A percentile compares a stretch with the other conserved stretches of the same genome.
Evolutionary conservation across 2,797 vertebrate species (phyloP).

Genomic region (Tiaroga cobitis): DNA sequence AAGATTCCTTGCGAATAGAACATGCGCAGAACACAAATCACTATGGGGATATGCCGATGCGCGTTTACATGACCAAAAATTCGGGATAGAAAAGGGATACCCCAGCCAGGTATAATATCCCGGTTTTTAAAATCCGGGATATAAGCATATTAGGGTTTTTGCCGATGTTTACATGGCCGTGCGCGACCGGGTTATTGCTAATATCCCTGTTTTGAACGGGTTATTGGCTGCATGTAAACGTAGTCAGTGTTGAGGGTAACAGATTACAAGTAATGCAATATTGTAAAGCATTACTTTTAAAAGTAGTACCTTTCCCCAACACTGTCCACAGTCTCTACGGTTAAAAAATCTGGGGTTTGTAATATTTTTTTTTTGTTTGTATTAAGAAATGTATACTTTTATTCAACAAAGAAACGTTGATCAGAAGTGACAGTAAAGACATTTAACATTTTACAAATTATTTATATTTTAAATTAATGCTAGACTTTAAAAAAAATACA

Average conservation of each 20-base stretch:
- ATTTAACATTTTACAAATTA: neutral
- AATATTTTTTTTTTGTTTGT: neutral
- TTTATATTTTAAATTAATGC: neutral
- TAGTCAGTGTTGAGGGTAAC: neutral
- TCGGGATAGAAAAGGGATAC: too few relatives aligned
- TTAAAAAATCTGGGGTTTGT: neutral
- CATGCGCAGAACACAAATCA: too few relatives aligned
- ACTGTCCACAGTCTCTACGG: neutral
- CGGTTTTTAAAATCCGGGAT: too few relatives aligned
- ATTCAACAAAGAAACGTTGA: neutral
- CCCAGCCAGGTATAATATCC: too few relatives aligned
- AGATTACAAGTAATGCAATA: neutral
- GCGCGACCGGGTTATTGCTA: too few relatives aligned
- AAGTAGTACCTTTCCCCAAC: neutral
- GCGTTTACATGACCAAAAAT: too few relatives aligned
- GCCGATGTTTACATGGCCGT: too few relatives aligned
- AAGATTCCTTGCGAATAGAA: too few relatives aligned
- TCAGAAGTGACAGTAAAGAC: neutral
- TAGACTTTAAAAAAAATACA: neutral
- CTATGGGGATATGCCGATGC: too few relatives aligned
- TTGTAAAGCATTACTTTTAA: neutral
- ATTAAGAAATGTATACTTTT: neutral
- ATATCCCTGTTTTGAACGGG: too few relatives aligned
- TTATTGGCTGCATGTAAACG: too few relatives aligned
- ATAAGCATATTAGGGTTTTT: too few relatives aligned